Conservation (phyloP, 35 echinoderm and acorn worm genomes). For the Stichopus chloronotus region DNA sequence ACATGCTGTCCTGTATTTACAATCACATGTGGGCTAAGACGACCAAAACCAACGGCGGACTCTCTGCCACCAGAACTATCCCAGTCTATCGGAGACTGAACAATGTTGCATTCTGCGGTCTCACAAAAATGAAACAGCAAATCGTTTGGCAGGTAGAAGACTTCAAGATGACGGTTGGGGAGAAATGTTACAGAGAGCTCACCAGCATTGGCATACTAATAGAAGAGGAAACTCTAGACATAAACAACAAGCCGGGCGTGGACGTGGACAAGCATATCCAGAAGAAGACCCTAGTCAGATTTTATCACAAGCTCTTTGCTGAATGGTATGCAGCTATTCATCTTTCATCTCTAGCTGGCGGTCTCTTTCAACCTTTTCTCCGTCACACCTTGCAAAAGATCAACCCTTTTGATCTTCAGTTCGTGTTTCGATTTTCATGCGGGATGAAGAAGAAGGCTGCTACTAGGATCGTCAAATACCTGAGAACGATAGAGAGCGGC, state of each 20-base stretch:
- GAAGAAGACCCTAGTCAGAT: not conserved
- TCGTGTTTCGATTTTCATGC: constrained; percentile 5
- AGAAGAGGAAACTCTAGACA: constrained; percentile 4
- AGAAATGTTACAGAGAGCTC: not conserved
- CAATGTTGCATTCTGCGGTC: not conserved
- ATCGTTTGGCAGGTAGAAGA: not conserved
- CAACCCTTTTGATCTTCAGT: constrained; percentile 8
- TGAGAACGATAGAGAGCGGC: not conserved
- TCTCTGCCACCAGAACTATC: not conserved
- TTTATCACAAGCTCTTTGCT: not conserved
- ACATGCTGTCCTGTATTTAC: not conserved
- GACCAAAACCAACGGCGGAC: not conserved
- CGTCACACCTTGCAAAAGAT: not conserved
- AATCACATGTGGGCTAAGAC: not conserved
- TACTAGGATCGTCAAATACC: not conserved
- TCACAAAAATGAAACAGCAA: not conserved
- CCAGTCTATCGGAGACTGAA: not conserved
- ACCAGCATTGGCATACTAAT: not conserved
- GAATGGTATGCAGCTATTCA: constrained; percentile 31
- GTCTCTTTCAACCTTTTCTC: not conserved
- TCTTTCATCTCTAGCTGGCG: not conserved
- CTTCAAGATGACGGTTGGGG: not conserved
- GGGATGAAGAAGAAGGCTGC: not conserved
- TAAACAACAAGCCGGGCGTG: not conserved
- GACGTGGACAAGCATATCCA: not conserved